A percentile compares a stretch with the other conserved stretches of the same genome.
Conservation (phyloP, 2,113 vertebrate species). For the Amazona guildingii region DNA sequence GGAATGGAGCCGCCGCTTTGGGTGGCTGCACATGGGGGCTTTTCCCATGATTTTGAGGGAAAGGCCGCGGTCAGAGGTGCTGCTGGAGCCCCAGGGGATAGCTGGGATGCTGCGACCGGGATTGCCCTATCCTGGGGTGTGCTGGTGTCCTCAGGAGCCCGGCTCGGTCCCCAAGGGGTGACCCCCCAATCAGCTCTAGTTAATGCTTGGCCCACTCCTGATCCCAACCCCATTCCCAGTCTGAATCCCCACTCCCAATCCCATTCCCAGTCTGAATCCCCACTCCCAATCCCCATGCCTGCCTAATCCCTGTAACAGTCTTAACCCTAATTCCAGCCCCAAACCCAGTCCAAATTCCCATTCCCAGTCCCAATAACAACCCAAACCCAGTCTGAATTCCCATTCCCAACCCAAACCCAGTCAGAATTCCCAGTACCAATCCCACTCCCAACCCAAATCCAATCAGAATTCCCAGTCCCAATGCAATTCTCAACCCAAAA, state of each 20-base stretch:
- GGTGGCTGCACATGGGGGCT: accelerated
- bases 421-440: too few relatives aligned
- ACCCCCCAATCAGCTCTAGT: not conserved
- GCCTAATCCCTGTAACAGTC: accelerated
- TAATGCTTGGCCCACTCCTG: not conserved
- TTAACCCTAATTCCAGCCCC: accelerated
- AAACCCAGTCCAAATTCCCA: accelerated
- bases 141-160: accelerated
- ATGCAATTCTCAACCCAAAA: too few relatives aligned
- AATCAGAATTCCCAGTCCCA: too few relatives aligned
- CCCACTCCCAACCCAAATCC: too few relatives aligned
- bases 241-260: not conserved
- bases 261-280: not conserved
- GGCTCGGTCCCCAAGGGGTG: too few relatives aligned
- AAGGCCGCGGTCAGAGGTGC: not conserved
- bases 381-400: too few relatives aligned
- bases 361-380: too few relatives aligned
- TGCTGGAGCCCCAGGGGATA: too few relatives aligned
- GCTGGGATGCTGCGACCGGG: not conserved
- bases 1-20: accelerated
- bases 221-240: not conserved
- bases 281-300: not conserved
- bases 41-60: not conserved
- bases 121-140: not conserved
- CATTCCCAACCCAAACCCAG: too few relatives aligned